A percentile compares a stretch with the other conserved stretches of the same genome.
These are phyloP conservation scores for Rotaria socialis DNA, from an alignment of 2,888 invertebrate species.

Conservation along the genomic window DNA sequence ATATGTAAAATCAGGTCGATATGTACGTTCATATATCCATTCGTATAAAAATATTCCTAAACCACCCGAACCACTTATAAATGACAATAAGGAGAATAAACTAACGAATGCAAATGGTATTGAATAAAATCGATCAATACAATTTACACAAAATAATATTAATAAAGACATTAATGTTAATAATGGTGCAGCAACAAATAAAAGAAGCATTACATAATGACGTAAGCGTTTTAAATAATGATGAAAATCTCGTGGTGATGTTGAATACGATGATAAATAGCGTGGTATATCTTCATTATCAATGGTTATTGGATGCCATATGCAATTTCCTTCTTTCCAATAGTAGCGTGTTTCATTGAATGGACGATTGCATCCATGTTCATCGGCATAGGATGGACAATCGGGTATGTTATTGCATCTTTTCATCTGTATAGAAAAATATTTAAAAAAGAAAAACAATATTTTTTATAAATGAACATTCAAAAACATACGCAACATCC, in stretches of 20 bases:
- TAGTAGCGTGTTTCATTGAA: background rate
- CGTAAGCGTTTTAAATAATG: background rate
- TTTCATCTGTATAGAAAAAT: background rate
- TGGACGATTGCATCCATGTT: background rate
- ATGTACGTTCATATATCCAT: constrained; percentile 3
- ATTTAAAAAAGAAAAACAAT: background rate
- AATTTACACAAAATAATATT: background rate
- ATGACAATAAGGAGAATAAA: constrained; percentile 5
- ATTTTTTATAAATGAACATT: background rate
- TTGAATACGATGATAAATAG: background rate
- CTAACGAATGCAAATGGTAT: constrained; percentile 32
- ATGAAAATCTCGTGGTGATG: background rate
- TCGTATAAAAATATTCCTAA: background rate
- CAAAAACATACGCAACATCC: background rate
- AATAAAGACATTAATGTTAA: background rate
- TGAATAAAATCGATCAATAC: background rate
- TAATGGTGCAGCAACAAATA: background rate
- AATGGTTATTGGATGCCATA: background rate
- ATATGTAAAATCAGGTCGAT: constrained; percentile 12
- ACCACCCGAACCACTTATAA: constrained; percentile 2
- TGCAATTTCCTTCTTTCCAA: constrained; percentile 1
- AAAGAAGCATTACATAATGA: background rate
- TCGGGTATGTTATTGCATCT: background rate
- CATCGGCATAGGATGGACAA: constrained; percentile 13
- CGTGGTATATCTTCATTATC: background rate